phyloP scores from a whole-genome alignment of 2,113 vertebrate genomes.

The Propithecus coquereli region DNA sequence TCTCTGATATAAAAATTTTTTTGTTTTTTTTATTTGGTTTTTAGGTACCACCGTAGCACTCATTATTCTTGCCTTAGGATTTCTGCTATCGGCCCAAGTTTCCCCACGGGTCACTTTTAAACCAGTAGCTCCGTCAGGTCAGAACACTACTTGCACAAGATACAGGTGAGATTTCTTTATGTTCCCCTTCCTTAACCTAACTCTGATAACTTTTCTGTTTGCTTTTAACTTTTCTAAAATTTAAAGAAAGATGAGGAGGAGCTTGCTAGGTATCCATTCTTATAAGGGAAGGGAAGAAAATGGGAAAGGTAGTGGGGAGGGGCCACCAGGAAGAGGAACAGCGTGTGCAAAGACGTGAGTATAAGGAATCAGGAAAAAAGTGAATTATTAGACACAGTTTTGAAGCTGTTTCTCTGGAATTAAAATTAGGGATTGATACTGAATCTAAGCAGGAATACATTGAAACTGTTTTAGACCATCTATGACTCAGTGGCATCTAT shows the following conservation, averaged over 20 bases:
- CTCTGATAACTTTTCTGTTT: neutral
- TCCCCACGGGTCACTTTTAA: constrained; percentile 92
- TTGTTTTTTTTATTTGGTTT: constrained; percentile 15
- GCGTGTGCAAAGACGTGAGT: neutral
- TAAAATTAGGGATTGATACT: neutral
- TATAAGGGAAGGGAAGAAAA: neutral
- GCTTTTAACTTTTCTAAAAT: neutral
- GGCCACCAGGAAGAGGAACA: neutral
- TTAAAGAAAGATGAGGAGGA: neutral
- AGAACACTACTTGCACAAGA: constrained; percentile 91
- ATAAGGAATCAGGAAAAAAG: neutral
- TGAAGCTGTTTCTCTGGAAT: neutral
- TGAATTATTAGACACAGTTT: neutral
- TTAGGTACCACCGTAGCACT: constrained; percentile 93
- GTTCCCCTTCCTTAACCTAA: neutral
- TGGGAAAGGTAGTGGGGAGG: neutral
- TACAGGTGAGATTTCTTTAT: constrained; percentile 88
- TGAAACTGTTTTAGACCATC: neutral
- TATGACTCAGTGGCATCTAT: neutral
- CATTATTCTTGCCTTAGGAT: constrained; percentile 91
- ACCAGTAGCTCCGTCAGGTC: constrained; percentile 85
- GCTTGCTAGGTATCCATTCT: neutral
- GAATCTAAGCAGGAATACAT: neutral
- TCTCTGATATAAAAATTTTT: constrained; percentile 44
- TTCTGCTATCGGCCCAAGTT: constrained; percentile 93